phyloP scores from a whole-genome alignment of 2,888 invertebrate genomes.

The Pomacea canaliculata region DNA sequence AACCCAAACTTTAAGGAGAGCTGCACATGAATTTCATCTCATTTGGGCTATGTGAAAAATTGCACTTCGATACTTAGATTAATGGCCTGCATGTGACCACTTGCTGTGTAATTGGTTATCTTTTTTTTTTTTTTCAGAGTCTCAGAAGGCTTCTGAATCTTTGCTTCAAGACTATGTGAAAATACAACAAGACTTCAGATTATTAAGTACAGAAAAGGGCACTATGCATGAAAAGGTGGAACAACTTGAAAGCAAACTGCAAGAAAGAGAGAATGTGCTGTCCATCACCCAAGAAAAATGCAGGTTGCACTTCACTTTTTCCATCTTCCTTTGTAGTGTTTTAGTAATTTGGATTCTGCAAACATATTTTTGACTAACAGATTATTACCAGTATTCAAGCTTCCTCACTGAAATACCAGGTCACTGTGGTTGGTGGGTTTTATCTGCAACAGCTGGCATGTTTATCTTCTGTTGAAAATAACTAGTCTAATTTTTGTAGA shows the following conservation, averaged over 20 bases:
- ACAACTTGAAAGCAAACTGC: background rate
- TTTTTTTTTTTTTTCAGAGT: background rate
- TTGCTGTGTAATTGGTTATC: background rate
- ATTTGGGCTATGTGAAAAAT: too few species aligned
- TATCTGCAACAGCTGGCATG: too few species aligned
- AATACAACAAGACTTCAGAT: background rate
- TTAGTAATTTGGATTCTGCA: background rate
- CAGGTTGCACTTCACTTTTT: slow-evolving; percentile 16
- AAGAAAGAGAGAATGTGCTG: background rate
- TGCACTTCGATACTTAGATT: too few species aligned
- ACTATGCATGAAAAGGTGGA: background rate
- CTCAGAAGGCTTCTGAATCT: background rate
- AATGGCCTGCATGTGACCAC: background rate
- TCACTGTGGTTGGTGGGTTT: too few species aligned
- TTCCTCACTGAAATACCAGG: too few species aligned
- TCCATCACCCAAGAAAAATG: background rate
- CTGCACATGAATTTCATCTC: too few species aligned
- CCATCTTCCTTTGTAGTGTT: slow-evolving; percentile 1
- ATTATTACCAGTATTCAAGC: background rate
- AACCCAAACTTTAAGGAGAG: too few species aligned
- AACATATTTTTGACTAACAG: background rate
- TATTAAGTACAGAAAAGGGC: background rate
- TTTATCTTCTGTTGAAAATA: too few species aligned
- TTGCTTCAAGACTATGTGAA: background rate
- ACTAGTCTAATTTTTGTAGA: too few species aligned